Conservation (phyloP, 2,113 vertebrate genomes). For the Pogona vitticeps region DNA sequence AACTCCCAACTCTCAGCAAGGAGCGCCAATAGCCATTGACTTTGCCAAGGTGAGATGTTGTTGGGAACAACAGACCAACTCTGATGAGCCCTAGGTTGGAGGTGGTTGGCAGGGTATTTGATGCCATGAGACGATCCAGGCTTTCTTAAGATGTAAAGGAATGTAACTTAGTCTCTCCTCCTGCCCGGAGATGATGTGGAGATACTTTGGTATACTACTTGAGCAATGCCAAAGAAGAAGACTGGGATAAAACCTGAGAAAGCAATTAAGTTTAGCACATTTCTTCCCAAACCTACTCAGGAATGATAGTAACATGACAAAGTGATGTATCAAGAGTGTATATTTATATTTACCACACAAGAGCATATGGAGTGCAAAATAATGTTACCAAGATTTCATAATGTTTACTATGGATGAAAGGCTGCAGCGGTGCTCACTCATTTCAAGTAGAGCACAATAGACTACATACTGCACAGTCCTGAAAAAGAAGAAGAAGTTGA, state of each 20-base stretch:
- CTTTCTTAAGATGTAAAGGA: too few relatives aligned
- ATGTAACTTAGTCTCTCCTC: too few relatives aligned
- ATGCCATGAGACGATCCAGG: not conserved
- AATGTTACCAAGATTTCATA: not conserved
- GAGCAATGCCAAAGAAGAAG: not conserved
- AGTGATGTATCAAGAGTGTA: conserved; percentile 4
- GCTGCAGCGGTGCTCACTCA: not conserved
- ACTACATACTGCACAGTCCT: not conserved
- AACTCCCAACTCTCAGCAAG: too few relatives aligned
- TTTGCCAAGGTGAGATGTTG: too few relatives aligned
- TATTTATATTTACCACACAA: not conserved
- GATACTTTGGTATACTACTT: not conserved
- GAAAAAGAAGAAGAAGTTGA: not conserved
- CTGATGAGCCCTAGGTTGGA: too few relatives aligned
- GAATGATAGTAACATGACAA: not conserved
- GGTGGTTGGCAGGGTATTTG: not conserved
- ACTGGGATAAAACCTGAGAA: not conserved
- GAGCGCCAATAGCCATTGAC: too few relatives aligned
- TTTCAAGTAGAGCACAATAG: not conserved
- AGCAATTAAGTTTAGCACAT: not conserved
- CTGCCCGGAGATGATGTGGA: not conserved
- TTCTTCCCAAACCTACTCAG: not conserved
- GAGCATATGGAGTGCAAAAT: not conserved
- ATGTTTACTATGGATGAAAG: conserved; percentile 10
- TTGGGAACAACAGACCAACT: too few relatives aligned